Base-by-base conservation (phyloP, 1,140 invertebrate species). In the Euschistus heros region DNA sequence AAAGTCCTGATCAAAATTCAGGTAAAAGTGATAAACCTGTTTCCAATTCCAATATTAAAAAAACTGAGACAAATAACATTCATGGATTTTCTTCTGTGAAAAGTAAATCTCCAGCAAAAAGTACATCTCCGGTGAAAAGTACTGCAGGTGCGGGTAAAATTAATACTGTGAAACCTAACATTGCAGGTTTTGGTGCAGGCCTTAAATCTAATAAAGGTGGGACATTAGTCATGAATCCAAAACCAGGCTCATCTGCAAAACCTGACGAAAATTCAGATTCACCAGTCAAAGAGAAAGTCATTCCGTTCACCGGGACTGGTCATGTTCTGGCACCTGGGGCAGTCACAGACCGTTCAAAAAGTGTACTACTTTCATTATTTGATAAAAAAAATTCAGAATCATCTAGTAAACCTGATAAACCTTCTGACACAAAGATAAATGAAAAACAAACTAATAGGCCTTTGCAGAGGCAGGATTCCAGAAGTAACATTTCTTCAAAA, bases 141-240 rank as follows among this genome's bases (percentile, higher is more conserved):
- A 37, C 6, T 37, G 33, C 33, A 6, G 13, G 10, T 37, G 33
- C 10, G 3, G 33, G 8, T 37, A 37, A 37, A 37, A 13, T 37
- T 13, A 37, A 37, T 37, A 10, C 33, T 6, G 13, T 37, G 13
- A 37, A 37, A 37, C 33, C 33, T 37, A 37, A 37, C 33, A 37
- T 37, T 10, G 33, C 33, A 13, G 33, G 33, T 10, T 37, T 37
- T 8, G 54, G 54, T 24, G 26, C 54, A 47, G 64, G 54, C 15
- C 17, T 54, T 22, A 57, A 33, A 47, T 50, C 54, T 20, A 64
- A 54, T 42, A 66, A 54, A 57, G 63, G 59, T 8, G 55, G 54
- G 13, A 64, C 62, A n/a, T n/a, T 63, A 27, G 52, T 52, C 30
- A 37, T 54, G 55, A 66, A 50, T 15, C 61, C 46, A 37, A 66